A percentile compares a stretch with the other conserved stretches of the same genome.
These are phyloP conservation scores for Arothron firmamentum DNA, from an alignment of 2,113 vertebrate genomes.

Conservation along the genomic window DNA sequence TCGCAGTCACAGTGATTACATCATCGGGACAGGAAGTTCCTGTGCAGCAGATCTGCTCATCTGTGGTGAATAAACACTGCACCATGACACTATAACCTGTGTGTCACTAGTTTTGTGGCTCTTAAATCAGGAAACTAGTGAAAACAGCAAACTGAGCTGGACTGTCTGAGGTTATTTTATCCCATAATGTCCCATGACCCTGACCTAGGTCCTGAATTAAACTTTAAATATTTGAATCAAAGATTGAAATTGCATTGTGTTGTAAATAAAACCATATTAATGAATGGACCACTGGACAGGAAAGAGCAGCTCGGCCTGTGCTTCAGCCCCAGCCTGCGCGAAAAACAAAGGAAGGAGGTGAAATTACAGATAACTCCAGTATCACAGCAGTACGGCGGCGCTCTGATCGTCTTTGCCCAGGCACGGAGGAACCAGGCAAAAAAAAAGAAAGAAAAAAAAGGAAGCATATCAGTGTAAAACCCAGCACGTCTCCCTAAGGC, in stretches of 20 bases:
- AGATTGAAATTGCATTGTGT: background rate
- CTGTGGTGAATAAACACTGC: constrained; percentile 12
- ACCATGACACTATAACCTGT: constrained; percentile 21
- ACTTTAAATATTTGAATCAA: too few species aligned
- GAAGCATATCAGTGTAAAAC: constrained; percentile 65
- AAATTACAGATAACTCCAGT: constrained; percentile 30
- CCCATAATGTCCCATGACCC: background rate
- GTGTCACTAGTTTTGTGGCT: constrained; percentile 4
- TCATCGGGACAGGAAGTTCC: constrained; percentile 32
- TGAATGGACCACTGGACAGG: background rate
- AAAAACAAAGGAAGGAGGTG: constrained; percentile 5
- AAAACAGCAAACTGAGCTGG: background rate
- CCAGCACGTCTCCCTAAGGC: constrained; percentile 59
- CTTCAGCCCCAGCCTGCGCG: constrained; percentile 9
- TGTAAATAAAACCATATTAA: background rate
- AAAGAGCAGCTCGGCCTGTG: background rate
- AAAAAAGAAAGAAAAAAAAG: background rate
- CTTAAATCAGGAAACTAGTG: background rate
- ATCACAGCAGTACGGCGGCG: constrained; percentile 26
- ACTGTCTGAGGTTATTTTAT: too few species aligned
- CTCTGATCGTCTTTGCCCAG: constrained; percentile 36
- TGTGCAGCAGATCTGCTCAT: background rate
- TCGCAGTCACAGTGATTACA: constrained; percentile 23
- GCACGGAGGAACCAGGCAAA: constrained; percentile 52
- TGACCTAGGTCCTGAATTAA: too few species aligned